Percentiles rank a stretch among this genome's conserved stretches.
phyloP scores from a whole-genome alignment of 2,113 vertebrate genomes.

The Gymnarchus niloticus region DNA sequence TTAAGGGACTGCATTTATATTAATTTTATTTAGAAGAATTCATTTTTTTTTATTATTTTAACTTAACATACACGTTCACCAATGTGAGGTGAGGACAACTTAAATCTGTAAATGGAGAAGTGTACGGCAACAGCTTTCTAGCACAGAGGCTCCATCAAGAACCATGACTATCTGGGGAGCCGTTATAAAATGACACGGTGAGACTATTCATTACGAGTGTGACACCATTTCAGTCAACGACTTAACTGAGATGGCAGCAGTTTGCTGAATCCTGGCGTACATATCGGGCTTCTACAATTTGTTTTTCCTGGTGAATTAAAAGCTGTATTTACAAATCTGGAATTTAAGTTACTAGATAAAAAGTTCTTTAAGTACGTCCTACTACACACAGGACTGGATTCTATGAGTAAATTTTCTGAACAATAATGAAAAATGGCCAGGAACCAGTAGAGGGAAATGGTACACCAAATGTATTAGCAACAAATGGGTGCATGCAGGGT shows the following conservation, averaged over 20 bases:
- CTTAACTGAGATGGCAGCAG: not conserved
- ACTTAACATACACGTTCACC: too few species aligned
- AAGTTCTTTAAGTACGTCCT: too few species aligned
- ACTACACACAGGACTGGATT: not conserved
- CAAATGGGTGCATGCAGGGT: not conserved
- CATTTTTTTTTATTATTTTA: too few species aligned
- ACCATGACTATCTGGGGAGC: not conserved
- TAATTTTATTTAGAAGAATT: too few species aligned
- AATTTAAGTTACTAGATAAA: not conserved
- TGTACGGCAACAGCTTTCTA: not conserved
- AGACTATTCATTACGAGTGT: not conserved
- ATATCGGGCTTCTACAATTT: not conserved
- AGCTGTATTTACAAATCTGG: not conserved
- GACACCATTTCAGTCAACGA: not conserved
- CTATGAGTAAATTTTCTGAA: too few species aligned
- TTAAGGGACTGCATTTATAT: too few species aligned
- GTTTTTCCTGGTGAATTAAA: not conserved
- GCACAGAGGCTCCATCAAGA: not conserved
- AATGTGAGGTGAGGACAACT: too few species aligned
- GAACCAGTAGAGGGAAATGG: not conserved
- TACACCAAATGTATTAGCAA: not conserved
- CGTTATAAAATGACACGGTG: not conserved
- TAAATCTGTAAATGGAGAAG: not conserved
- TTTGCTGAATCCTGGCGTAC: not conserved
- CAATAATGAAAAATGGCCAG: not conserved